Conservation (phyloP, 2,888 invertebrate genomes). For the Synergus gifuensis region DNA sequence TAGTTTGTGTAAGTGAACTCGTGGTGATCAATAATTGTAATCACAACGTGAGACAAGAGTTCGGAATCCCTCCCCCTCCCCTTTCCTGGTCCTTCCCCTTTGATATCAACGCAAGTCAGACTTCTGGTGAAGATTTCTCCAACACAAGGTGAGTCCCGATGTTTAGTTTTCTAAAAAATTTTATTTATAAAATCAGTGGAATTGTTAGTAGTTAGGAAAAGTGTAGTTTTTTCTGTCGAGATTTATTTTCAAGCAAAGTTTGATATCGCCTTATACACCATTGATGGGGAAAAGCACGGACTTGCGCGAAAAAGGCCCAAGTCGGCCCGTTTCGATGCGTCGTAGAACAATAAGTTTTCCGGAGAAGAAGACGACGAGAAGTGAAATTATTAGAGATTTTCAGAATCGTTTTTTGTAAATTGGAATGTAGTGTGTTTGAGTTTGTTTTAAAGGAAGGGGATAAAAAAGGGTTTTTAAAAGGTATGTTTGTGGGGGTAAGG, state of each 20-base stretch:
- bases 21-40: slow-evolving; percentile 52
- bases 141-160: slow-evolving; percentile 23
- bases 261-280: slow-evolving; percentile 19
- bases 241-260: not conserved
- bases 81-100: slow-evolving; percentile 35
- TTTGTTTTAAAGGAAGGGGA: not conserved
- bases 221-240: not conserved
- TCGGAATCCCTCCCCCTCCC: slow-evolving; percentile 37
- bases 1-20: slow-evolving; percentile 28
- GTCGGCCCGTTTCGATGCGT: slow-evolving; percentile 26
- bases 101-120: slow-evolving; percentile 34
- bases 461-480: not conserved
- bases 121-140: slow-evolving; percentile 26
- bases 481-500: slow-evolving; percentile 10
- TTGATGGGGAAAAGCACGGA: slow-evolving; percentile 20
- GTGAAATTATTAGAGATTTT: not conserved
- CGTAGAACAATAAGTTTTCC: slow-evolving; percentile 29
- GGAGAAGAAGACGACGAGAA: not conserved
- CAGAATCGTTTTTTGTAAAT: not conserved
- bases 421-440: not conserved
- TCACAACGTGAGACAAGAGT: slow-evolving; percentile 42
- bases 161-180: not conserved
- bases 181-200: too few species aligned
- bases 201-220: not conserved
- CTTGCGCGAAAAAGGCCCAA: slow-evolving; percentile 42